These are phyloP conservation scores for Mormyrus proboscirostris DNA, from an alignment of 2,797 vertebrate genomes.

Conservation along the genomic window DNA sequence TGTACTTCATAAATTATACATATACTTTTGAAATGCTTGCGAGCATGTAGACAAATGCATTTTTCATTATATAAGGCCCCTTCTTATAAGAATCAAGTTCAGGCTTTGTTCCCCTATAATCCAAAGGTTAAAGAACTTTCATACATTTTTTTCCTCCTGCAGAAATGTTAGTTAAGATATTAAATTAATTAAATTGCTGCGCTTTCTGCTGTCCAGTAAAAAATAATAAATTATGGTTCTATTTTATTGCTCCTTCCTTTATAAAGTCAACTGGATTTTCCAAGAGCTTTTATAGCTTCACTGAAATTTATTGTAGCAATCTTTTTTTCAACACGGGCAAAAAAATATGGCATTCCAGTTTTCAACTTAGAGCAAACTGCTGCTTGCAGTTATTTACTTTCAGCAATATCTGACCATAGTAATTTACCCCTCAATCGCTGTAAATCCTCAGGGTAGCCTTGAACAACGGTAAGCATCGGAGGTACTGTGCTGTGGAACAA, in stretches of 20 bases:
- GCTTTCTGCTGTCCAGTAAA: not conserved
- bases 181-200: not conserved
- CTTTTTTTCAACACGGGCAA: slow-evolving; percentile 29
- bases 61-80: not conserved
- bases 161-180: not conserved
- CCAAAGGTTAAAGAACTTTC: not conserved
- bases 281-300: slow-evolving; percentile 17
- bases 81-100: not conserved
- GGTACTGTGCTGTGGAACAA: not conserved
- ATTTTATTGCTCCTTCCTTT: slow-evolving; percentile 16
- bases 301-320: slow-evolving; percentile 17
- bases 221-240: slow-evolving; percentile 26
- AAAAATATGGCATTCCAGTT: slow-evolving; percentile 27
- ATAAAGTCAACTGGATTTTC: slow-evolving; percentile 11
- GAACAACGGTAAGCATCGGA: slow-evolving; percentile 18
- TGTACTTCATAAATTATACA: not conserved
- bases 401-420: slow-evolving; percentile 38
- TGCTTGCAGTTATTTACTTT: slow-evolving; percentile 42
- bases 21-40: not conserved
- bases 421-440: slow-evolving; percentile 32
- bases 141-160: not conserved
- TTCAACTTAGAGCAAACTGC: slow-evolving; percentile 30
- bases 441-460: not conserved
- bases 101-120: not conserved
- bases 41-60: not conserved